These are phyloP conservation scores for Ptychodera flava DNA, from an alignment of 35 echinoderm and acorn worm species.

Conservation along the genomic window DNA sequence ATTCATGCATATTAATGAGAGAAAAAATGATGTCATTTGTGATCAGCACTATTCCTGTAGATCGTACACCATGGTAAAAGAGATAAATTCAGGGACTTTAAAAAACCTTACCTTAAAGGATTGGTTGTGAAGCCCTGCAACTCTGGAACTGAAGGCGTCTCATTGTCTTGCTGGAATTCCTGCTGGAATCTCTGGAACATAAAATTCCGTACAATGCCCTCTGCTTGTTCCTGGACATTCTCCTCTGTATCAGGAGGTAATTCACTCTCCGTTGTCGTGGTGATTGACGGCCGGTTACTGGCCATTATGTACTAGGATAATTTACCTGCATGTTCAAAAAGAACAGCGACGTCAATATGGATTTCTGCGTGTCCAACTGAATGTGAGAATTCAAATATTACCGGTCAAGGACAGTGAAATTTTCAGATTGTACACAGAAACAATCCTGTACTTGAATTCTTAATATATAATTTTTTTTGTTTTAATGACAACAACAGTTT, in stretches of 20 bases:
- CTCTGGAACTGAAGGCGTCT: slow-evolving; percentile 77
- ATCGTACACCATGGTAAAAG: too few relatives aligned
- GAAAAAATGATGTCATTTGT: too few relatives aligned
- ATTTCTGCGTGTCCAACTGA: not conserved
- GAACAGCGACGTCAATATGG: too few relatives aligned
- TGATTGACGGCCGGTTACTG: not conserved
- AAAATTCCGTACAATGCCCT: slow-evolving; percentile 75
- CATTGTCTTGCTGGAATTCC: slow-evolving; percentile 62
- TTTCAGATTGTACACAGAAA: not conserved
- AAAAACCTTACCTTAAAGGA: slow-evolving; percentile 88
- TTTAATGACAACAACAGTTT: too few relatives aligned
- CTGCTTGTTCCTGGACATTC: slow-evolving; percentile 86
- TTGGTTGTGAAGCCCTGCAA: slow-evolving; percentile 52
- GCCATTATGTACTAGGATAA: not conserved
- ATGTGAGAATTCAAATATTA: not conserved
- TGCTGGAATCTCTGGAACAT: slow-evolving; percentile 76
- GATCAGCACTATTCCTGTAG: too few relatives aligned
- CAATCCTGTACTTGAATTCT: not conserved
- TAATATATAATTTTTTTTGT: not conserved
- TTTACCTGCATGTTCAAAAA: too few relatives aligned
- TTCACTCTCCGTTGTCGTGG: not conserved
- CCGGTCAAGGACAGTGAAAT: not conserved
- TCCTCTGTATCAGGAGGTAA: slow-evolving; percentile 49
- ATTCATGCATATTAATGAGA: too few relatives aligned
- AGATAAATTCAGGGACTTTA: too few relatives aligned